Evolutionary conservation across 2,113 vertebrate species (phyloP).

Genomic region (Donacobius atricapilla): DNA sequence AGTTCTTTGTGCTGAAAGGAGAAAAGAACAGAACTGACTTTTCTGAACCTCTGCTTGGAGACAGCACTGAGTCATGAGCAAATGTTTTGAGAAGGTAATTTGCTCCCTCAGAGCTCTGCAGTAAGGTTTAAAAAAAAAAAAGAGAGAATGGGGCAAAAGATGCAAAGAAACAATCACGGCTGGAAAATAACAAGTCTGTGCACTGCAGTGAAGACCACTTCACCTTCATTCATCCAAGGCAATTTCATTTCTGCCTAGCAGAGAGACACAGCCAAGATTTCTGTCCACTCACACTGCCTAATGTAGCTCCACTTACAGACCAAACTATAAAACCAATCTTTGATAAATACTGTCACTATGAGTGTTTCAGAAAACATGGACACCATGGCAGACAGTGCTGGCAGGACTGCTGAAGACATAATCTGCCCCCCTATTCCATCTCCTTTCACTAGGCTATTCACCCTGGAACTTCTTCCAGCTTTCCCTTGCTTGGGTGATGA

Average conservation of each 20-base stretch:
- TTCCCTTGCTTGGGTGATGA: not conserved
- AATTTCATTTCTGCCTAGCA: not conserved
- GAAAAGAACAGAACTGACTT: not conserved
- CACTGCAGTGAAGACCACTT: not conserved
- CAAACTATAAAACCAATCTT: not conserved
- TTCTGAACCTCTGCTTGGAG: not conserved
- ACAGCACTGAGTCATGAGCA: not conserved
- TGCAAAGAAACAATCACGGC: not conserved
- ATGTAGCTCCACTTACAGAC: not conserved
- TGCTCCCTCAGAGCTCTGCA: not conserved
- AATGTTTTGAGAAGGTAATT: not conserved
- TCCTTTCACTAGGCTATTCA: accelerated
- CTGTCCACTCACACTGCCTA: accelerated
- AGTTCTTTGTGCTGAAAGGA: not conserved
- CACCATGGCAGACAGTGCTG: not conserved
- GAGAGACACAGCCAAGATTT: not conserved
- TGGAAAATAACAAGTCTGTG: not conserved
- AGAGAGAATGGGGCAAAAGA: not conserved
- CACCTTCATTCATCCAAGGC: not conserved
- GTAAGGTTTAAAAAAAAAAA: not conserved
- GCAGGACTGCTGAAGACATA: not conserved
- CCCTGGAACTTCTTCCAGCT: not conserved
- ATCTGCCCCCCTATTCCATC: not conserved
- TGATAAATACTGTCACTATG: not conserved
- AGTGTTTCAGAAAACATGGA: not conserved